Conservation (phyloP, 2,888 invertebrate species). For the Melanargia galathea region DNA sequence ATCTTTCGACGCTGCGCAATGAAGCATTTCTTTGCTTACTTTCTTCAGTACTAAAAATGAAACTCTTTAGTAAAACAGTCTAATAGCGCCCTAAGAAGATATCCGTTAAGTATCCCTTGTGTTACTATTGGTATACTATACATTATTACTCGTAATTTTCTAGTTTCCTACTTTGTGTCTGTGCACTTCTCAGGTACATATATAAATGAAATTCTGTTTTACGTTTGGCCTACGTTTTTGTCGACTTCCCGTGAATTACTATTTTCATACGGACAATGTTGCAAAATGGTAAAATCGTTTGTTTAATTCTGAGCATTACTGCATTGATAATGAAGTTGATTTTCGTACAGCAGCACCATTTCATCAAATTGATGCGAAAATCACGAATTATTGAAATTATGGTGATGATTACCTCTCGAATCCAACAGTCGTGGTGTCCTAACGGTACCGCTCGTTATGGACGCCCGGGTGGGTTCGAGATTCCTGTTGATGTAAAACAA, state of each 20-base stretch:
- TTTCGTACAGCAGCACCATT: constrained; percentile 29
- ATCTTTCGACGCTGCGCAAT: too few species aligned
- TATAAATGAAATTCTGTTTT: neutral
- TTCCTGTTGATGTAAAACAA: constrained; percentile 5
- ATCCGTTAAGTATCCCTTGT: neutral
- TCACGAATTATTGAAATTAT: constrained; percentile 66
- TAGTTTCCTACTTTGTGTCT: neutral
- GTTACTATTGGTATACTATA: too few species aligned
- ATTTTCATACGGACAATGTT: constrained; percentile 9
- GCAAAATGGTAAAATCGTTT: neutral
- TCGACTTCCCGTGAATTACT: constrained; percentile 16
- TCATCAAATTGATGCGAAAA: constrained; percentile 49
- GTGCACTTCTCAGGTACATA: neutral
- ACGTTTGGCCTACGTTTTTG: constrained; percentile 8
- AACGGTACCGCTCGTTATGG: constrained; percentile 60
- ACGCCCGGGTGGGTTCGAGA: constrained; percentile 25
- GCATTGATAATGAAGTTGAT: constrained; percentile 14
- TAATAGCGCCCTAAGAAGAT: too few species aligned
- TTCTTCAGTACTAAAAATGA: too few species aligned
- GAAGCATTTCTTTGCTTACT: too few species aligned
- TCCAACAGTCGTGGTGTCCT: constrained; percentile 58
- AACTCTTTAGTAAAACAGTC: too few species aligned
- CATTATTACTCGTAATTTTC: neutral
- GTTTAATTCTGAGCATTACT: constrained; percentile 6
- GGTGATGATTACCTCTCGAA: constrained; percentile 55